These are phyloP conservation scores for Cyrtonyx montezumae DNA, from an alignment of 2,113 vertebrate genomes.

Conservation along the genomic window DNA sequence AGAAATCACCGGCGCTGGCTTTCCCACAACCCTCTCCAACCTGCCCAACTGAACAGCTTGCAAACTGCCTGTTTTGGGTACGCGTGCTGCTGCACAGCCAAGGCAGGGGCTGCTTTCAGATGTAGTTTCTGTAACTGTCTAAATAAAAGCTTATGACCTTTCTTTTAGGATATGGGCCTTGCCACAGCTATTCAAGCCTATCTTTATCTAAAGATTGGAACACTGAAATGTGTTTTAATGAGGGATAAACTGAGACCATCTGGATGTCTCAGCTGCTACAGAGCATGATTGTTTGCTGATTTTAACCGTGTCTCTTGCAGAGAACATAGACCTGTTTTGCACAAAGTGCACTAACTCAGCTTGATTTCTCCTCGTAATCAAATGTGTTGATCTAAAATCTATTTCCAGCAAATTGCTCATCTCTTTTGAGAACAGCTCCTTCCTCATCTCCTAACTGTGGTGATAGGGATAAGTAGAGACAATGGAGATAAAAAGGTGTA, in stretches of 20 bases:
- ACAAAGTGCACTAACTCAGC: slow-evolving; percentile 21
- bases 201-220: slow-evolving; percentile 62
- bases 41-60: rapidly evolving
- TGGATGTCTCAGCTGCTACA: slow-evolving; percentile 62
- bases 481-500: slow-evolving; percentile 23
- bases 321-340: slow-evolving; percentile 29
- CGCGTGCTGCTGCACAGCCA: background rate
- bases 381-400: slow-evolving; percentile 48
- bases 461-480: background rate
- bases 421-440: slow-evolving; percentile 26
- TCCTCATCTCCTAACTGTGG: background rate
- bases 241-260: slow-evolving; percentile 71
- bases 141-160: background rate
- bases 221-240: slow-evolving; percentile 63
- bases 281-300: slow-evolving; percentile 57
- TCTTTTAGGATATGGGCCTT: slow-evolving; percentile 12
- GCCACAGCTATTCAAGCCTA: slow-evolving; percentile 32
- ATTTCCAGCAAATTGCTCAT: slow-evolving; percentile 39
- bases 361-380: slow-evolving; percentile 59
- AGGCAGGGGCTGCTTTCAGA: background rate
- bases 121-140: background rate
- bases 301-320: slow-evolving; percentile 34
- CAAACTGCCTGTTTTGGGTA: background rate
- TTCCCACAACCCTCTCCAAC: rapidly evolving
- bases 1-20: background rate